Evolutionary conservation across 2,113 vertebrate genomes (phyloP).

Genomic region (Corythoichthys intestinalis): DNA sequence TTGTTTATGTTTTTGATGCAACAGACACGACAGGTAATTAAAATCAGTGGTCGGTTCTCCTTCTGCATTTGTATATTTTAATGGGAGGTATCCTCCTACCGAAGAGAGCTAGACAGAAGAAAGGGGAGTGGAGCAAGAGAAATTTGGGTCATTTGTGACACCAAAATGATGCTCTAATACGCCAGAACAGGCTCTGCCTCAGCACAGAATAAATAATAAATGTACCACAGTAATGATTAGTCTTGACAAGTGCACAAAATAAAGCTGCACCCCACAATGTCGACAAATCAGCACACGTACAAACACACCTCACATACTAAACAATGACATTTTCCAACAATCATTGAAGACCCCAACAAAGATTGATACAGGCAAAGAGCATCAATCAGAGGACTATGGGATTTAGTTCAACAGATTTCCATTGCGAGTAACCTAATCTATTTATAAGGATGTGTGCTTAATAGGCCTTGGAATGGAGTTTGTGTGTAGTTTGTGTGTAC

Average conservation of each 20-base stretch:
- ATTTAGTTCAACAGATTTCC: conserved; percentile 28
- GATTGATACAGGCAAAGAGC: conserved; percentile 55
- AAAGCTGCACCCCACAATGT: conserved; percentile 34
- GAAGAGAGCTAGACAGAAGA: conserved; percentile 10
- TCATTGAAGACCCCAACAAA: conserved; percentile 48
- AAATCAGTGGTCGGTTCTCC: no score
- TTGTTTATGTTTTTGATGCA: neutral
- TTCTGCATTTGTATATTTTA: conserved; percentile 15
- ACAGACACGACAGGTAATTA: neutral
- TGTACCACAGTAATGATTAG: conserved; percentile 51
- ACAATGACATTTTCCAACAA: conserved; percentile 44
- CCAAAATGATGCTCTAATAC: conserved; percentile 48
- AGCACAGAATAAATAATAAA: conserved; percentile 50
- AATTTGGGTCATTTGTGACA: conserved; percentile 58
- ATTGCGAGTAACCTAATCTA: conserved; percentile 52
- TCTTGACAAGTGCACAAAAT: conserved; percentile 26
- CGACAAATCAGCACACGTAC: conserved; percentile 42
- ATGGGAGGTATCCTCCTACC: conserved; percentile 1
- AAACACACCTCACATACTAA: conserved; percentile 19
- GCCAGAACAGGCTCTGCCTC: conserved; percentile 38
- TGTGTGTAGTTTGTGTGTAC: neutral
- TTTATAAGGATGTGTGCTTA: conserved; percentile 48
- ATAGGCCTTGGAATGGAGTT: conserved; percentile 28
- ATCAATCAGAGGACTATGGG: conserved; percentile 46
- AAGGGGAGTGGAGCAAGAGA: conserved; percentile 23